A percentile compares a stretch with the other conserved stretches of the same genome.
These are phyloP conservation scores for Indicator maculatus DNA, from an alignment of 2,113 vertebrate species.

Conservation along the genomic window DNA sequence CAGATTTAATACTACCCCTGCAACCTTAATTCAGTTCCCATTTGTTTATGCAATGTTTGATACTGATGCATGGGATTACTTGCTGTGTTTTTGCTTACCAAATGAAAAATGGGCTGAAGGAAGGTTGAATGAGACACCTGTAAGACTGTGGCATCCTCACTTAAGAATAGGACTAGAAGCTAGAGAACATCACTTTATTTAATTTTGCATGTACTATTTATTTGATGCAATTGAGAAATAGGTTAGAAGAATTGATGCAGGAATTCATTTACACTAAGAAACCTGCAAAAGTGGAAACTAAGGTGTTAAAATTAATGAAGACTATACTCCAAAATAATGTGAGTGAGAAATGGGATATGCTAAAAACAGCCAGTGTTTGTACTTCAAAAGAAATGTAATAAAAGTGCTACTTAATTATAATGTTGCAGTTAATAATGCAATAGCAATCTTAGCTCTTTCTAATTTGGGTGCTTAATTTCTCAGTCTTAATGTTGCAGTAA, in stretches of 20 bases:
- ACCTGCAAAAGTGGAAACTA: not conserved
- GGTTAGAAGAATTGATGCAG: not conserved
- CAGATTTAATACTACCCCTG: not conserved
- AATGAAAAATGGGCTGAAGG: not conserved
- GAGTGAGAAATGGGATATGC: not conserved
- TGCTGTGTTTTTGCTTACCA: not conserved
- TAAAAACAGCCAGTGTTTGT: slow-evolving; percentile 3
- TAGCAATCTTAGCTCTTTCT: slow-evolving; percentile 22
- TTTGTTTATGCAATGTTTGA: not conserved
- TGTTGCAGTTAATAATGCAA: slow-evolving; percentile 21
- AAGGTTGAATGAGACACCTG: not conserved
- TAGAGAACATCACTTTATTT: not conserved
- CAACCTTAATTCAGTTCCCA: not conserved
- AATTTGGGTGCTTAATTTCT: slow-evolving; percentile 38
- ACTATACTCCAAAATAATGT: not conserved
- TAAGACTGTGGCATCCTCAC: not conserved
- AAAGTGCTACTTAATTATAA: slow-evolving; percentile 9
- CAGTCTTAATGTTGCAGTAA: slow-evolving; percentile 9
- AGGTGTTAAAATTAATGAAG: not conserved
- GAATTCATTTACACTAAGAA: not conserved
- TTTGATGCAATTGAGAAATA: not conserved
- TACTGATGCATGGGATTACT: not conserved
- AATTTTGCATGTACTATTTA: not conserved
- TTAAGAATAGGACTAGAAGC: not conserved
- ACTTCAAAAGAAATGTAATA: not conserved